Evolutionary conservation across 2,797 vertebrate species (phyloP).

Genomic region (Simalia tracyae): DNA sequence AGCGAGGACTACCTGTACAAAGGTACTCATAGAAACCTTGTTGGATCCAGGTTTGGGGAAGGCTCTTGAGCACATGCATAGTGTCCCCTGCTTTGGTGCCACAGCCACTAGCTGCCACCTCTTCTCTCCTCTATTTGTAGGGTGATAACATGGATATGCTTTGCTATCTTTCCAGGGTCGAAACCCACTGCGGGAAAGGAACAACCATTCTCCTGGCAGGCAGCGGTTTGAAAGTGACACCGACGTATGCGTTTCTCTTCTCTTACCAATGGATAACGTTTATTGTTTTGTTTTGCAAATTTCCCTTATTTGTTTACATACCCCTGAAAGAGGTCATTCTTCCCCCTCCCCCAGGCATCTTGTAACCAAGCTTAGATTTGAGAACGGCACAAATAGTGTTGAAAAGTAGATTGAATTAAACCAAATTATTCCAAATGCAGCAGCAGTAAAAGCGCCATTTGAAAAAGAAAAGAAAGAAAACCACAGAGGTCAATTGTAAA

Average conservation of each 20-base stretch:
- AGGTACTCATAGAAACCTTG: background rate
- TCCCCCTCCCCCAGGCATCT: background rate
- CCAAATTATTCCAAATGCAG: background rate
- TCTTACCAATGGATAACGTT: background rate
- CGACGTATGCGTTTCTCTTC: constrained; percentile 36
- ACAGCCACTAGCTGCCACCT: background rate
- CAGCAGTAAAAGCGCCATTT: background rate
- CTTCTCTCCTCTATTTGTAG: background rate
- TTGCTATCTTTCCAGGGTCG: background rate
- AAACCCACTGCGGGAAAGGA: constrained; percentile 10
- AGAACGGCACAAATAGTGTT: background rate
- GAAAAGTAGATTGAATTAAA: background rate
- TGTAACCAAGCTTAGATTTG: background rate
- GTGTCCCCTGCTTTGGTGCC: background rate
- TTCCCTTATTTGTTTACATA: background rate
- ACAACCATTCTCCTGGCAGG: background rate
- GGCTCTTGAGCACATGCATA: background rate
- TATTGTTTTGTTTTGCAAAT: background rate
- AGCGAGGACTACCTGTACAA: too few species aligned
- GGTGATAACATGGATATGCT: background rate
- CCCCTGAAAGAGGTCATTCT: background rate
- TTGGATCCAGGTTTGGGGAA: background rate
- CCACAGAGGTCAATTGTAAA: background rate
- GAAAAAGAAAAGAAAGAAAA: background rate
- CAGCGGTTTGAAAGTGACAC: constrained; percentile 32